A percentile compares a stretch with the other conserved stretches of the same genome.
Conservation (phyloP, 1,140 invertebrate species). For the Aphelinus certus region DNA sequence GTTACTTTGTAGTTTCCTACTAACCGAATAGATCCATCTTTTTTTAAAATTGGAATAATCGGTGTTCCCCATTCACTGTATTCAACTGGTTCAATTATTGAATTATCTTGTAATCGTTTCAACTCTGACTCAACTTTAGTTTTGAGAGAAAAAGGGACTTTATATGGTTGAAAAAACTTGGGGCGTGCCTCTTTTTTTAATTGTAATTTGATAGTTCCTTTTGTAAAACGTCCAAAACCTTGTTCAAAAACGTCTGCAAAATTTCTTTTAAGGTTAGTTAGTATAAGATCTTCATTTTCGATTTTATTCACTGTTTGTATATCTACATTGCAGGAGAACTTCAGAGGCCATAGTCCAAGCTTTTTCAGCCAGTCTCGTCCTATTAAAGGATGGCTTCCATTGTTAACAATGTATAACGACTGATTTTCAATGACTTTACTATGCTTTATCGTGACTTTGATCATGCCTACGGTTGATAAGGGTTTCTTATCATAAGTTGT, state of each 20-base stretch:
- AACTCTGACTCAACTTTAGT: slow-evolving; percentile 14
- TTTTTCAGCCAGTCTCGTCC: background rate
- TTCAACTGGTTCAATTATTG: slow-evolving; percentile 34
- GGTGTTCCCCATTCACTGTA: slow-evolving; percentile 64
- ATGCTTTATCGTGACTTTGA: background rate
- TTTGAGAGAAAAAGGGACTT: slow-evolving; percentile 6
- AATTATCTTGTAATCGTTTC: background rate
- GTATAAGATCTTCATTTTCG: background rate
- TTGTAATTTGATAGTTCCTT: slow-evolving; percentile 5
- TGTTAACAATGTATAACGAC: background rate
- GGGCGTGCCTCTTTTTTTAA: slow-evolving; percentile 26
- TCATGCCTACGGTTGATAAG: background rate
- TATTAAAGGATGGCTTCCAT: background rate
- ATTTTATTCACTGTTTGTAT: background rate
- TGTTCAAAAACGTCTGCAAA: slow-evolving; percentile 16
- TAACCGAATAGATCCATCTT: slow-evolving; percentile 59
- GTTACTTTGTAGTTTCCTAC: slow-evolving; percentile 66
- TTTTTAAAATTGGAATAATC: slow-evolving; percentile 64
- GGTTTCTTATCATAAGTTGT: background rate
- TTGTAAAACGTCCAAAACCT: slow-evolving; percentile 8
- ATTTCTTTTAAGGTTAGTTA: background rate
- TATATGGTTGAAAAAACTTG: slow-evolving; percentile 5
- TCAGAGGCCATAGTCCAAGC: background rate
- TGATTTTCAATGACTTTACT: background rate
- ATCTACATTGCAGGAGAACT: background rate